phyloP scores from a whole-genome alignment of 2,797 vertebrate species.

The Anolis apletophallus region DNA sequence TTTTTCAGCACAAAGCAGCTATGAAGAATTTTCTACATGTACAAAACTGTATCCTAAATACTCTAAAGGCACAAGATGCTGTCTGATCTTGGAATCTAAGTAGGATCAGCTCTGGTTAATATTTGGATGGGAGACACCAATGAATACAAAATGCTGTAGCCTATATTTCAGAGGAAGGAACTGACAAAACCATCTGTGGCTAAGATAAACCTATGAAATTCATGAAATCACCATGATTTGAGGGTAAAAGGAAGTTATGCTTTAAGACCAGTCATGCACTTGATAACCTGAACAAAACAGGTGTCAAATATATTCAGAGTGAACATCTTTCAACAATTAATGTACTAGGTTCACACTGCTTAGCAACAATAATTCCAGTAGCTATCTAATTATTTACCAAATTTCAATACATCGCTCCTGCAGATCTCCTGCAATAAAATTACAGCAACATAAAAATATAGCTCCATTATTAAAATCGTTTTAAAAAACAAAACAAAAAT shows the following conservation, averaged over 20 bases:
- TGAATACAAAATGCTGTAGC: too few relatives aligned
- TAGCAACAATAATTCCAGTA: background rate
- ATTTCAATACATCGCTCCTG: background rate
- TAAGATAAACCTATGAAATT: too few relatives aligned
- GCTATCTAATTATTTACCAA: background rate
- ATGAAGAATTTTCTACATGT: background rate
- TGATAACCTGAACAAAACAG: background rate
- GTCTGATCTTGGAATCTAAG: too few relatives aligned
- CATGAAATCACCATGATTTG: background rate
- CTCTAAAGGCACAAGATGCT: too few relatives aligned
- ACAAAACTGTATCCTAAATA: background rate
- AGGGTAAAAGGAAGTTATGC: background rate
- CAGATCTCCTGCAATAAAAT: background rate
- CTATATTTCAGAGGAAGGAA: too few relatives aligned
- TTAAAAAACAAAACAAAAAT: background rate
- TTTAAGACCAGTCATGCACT: background rate
- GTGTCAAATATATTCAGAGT: background rate
- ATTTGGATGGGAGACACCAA: too few relatives aligned
- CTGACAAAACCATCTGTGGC: too few relatives aligned
- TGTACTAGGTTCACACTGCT: background rate
- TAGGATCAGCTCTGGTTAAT: too few relatives aligned
- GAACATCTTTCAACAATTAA: background rate
- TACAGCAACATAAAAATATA: background rate
- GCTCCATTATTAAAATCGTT: background rate
- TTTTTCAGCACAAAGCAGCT: background rate